Evolutionary conservation across 2,113 vertebrate genomes (phyloP).

Genomic region (Microcebus tavaratra): DNA sequence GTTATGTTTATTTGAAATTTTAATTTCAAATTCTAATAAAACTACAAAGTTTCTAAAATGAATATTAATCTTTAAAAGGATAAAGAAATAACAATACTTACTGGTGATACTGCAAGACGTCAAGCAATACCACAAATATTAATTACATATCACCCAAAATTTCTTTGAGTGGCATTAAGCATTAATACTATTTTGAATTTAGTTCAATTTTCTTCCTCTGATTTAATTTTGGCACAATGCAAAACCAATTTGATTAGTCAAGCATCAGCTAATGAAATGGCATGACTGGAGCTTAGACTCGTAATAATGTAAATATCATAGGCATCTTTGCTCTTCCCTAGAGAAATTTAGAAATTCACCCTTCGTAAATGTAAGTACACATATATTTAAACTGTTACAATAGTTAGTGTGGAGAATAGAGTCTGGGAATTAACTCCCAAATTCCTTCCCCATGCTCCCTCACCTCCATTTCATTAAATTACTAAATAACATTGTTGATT

Average conservation of each 20-base stretch:
- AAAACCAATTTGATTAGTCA: constrained; percentile 40
- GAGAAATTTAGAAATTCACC: constrained; percentile 27
- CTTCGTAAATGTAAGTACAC: not conserved
- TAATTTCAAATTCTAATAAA: constrained; percentile 38
- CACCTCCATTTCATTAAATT: constrained; percentile 49
- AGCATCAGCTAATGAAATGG: constrained; percentile 48
- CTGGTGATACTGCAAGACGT: not conserved
- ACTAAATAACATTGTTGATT: constrained; percentile 29
- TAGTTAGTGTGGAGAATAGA: not conserved
- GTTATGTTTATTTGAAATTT: not conserved
- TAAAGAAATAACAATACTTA: not conserved
- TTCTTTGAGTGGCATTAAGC: constrained; percentile 20
- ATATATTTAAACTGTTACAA: not conserved
- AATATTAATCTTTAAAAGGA: constrained; percentile 36
- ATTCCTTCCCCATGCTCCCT: not conserved
- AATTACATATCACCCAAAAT: not conserved
- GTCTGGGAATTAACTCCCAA: constrained; percentile 32
- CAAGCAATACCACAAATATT: constrained; percentile 38
- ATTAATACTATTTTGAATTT: constrained; percentile 36
- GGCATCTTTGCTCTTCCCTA: not conserved
- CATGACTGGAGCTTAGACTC: not conserved
- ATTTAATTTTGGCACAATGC: constrained; percentile 27
- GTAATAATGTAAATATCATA: constrained; percentile 37
- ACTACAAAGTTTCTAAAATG: constrained; percentile 25
- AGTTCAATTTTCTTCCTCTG: constrained; percentile 46